Evolutionary conservation across 2,888 invertebrate genomes (phyloP).

Genomic region (Hyposoter dolosus): DNA sequence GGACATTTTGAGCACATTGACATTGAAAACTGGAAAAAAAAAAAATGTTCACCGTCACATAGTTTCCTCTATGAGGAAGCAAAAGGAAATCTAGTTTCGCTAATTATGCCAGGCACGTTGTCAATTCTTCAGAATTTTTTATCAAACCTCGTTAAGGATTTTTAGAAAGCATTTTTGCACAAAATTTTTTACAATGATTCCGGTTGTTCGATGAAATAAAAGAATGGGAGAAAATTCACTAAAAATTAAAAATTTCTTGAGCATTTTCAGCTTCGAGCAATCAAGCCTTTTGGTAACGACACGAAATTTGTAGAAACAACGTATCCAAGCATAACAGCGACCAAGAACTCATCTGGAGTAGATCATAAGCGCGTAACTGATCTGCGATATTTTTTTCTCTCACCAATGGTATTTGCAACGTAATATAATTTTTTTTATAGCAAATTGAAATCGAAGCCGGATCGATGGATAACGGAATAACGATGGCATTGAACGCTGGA

Average conservation of each 20-base stretch:
- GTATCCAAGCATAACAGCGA: conserved; percentile 21
- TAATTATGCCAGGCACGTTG: too few species aligned
- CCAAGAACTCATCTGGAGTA: conserved; percentile 37
- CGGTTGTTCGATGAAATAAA: too few species aligned
- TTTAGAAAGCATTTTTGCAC: too few species aligned
- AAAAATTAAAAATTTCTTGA: neutral
- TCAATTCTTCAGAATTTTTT: too few species aligned
- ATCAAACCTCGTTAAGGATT: too few species aligned
- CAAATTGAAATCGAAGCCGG: conserved; percentile 60
- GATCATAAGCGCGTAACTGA: conserved; percentile 41
- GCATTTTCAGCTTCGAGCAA: neutral
- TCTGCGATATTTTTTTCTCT: conserved; percentile 7
- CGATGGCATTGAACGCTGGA: conserved; percentile 56
- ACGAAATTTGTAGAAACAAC: conserved; percentile 6
- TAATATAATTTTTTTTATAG: conserved; percentile 31
- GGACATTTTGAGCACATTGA: too few species aligned
- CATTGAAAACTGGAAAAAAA: too few species aligned
- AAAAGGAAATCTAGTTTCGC: neutral
- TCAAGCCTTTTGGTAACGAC: neutral
- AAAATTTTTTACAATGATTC: too few species aligned
- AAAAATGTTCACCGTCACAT: too few species aligned
- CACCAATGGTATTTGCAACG: neutral
- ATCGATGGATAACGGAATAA: conserved; percentile 63
- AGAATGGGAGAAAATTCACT: neutral
- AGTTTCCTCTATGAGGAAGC: too few species aligned